A percentile compares a stretch with the other conserved stretches of the same genome.
Conservation (phyloP, 2,113 vertebrate genomes). For the Anhinga anhinga region DNA sequence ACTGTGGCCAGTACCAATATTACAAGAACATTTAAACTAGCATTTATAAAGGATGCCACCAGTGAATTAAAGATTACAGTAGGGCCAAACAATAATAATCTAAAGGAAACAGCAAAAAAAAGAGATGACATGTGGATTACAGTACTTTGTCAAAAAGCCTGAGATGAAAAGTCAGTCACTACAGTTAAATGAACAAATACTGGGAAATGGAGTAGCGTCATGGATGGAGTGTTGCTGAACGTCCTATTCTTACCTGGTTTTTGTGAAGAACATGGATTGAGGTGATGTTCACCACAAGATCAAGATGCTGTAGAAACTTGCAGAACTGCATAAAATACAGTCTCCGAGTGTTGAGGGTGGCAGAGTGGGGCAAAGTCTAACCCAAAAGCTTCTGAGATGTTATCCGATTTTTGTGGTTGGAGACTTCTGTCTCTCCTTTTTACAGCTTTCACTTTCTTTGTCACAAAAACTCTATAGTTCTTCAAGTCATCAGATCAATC, state of each 20-base stretch:
- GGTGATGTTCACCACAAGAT: background rate
- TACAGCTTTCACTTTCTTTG: background rate
- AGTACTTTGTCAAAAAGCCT: background rate
- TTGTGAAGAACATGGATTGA: background rate
- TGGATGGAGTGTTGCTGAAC: background rate
- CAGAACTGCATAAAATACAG: background rate
- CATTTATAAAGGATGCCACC: background rate
- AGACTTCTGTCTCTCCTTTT: background rate
- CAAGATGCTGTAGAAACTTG: background rate
- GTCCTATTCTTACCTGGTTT: background rate
- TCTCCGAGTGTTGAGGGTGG: background rate
- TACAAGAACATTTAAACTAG: background rate
- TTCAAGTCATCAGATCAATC: background rate
- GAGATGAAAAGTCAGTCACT: background rate
- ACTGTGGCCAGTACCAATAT: background rate
- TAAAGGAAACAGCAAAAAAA: background rate
- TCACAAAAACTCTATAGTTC: background rate
- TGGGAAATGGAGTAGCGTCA: background rate
- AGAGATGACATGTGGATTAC: background rate
- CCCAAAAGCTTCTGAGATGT: background rate
- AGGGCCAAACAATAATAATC: background rate
- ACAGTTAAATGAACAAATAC: background rate
- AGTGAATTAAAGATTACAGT: background rate
- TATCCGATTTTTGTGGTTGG: background rate
- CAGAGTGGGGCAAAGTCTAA: accelerated